These are phyloP conservation scores for Limosa lapponica DNA, from an alignment of 2,797 vertebrate genomes.

Conservation along the genomic window DNA sequence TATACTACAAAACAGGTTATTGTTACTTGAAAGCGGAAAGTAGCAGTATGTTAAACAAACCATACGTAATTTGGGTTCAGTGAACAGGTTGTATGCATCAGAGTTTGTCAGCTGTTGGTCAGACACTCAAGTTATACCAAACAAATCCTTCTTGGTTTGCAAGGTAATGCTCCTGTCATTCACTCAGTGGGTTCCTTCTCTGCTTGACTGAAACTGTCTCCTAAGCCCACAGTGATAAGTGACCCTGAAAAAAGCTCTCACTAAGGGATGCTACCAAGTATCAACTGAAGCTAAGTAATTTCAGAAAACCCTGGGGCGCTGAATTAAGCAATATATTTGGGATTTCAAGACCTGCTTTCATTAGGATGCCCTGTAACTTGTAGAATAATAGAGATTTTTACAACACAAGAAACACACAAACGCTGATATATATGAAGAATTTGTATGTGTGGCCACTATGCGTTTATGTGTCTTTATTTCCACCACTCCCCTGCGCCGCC, in stretches of 20 bases:
- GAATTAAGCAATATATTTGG: background rate
- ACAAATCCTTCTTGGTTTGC: background rate
- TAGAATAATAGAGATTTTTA: background rate
- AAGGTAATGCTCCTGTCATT: background rate
- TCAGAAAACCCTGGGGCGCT: background rate
- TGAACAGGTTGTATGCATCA: background rate
- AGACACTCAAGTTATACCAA: background rate
- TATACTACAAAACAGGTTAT: background rate
- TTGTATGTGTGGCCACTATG: background rate
- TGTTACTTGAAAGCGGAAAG: background rate
- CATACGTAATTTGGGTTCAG: background rate
- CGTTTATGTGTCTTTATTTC: background rate
- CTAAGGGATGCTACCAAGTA: background rate
- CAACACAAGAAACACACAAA: rapidly evolving
- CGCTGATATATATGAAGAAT: background rate
- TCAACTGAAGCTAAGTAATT: background rate
- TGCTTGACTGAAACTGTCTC: background rate
- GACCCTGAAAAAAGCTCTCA: constrained; percentile 35
- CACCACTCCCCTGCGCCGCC: too few species aligned
- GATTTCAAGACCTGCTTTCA: background rate
- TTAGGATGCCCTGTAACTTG: background rate
- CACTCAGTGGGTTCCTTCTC: background rate
- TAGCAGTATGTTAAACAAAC: background rate
- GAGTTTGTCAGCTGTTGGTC: background rate
- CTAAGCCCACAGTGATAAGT: background rate